phyloP scores from a whole-genome alignment of 2,113 vertebrate genomes.

The Albula glossodonta region DNA sequence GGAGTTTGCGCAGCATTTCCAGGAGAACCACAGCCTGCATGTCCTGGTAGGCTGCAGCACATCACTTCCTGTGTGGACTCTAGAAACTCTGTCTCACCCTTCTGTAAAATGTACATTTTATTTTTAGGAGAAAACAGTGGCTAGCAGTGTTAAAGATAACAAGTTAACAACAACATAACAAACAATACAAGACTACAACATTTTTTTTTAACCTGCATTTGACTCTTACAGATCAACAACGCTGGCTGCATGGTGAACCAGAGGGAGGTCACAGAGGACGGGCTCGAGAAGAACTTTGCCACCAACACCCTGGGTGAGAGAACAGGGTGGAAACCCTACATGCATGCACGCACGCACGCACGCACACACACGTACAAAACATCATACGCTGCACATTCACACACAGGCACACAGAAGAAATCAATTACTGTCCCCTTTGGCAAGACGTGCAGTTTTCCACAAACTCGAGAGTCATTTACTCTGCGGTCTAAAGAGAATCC shows the following conservation, averaged over 20 bases:
- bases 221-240: conserved; percentile 75
- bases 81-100: no score
- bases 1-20: conserved; percentile 78
- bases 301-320: conserved; percentile 79
- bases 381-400: neutral
- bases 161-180: no score
- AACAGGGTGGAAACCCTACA: neutral
- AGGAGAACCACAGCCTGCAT: conserved; percentile 65
- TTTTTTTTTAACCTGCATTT: no score
- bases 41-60: conserved; percentile 68
- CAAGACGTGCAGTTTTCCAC: neutral
- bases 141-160: no score
- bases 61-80: no score
- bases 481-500: neutral
- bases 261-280: conserved; percentile 77
- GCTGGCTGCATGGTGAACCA: conserved; percentile 82
- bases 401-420: neutral
- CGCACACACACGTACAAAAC: no score
- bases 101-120: no score
- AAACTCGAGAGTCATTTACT: neutral
- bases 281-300: conserved; percentile 84
- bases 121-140: no score
- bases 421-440: no score
- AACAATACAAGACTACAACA: no score
- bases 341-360: neutral